Percentiles rank a stretch among this genome's conserved stretches.
Conservation (phyloP, 2,113 vertebrate species). For the Platichthys stellatus region DNA sequence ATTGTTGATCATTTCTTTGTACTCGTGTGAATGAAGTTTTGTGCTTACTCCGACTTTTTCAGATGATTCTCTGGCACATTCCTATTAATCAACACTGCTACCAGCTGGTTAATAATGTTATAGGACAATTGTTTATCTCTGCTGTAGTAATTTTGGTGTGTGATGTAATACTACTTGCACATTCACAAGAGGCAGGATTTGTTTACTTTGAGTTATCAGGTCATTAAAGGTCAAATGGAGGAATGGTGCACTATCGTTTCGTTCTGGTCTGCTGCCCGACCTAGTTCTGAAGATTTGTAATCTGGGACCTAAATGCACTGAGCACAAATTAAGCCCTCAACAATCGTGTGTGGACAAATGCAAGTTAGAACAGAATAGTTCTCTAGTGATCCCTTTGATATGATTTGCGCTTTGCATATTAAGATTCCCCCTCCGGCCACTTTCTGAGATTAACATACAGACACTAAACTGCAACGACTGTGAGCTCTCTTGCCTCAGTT, state of each 20-base stretch:
- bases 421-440: slow-evolving; percentile 52
- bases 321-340: slow-evolving; percentile 28
- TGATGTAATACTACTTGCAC: slow-evolving; percentile 4
- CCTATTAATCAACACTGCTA: slow-evolving; percentile 9
- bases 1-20: no score
- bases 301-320: slow-evolving; percentile 8
- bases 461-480: slow-evolving; percentile 25
- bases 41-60: background rate
- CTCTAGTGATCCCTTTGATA: slow-evolving; percentile 24
- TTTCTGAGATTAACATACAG: slow-evolving; percentile 15
- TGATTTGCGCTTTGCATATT: slow-evolving; percentile 47
- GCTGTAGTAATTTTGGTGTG: background rate
- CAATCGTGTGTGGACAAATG: slow-evolving; percentile 54
- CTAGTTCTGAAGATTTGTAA: slow-evolving; percentile 25
- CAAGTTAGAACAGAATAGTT: slow-evolving; percentile 29
- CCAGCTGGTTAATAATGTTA: background rate
- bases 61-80: background rate
- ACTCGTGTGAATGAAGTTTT: background rate
- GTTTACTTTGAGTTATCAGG: slow-evolving; percentile 11
- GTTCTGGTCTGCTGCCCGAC: background rate
- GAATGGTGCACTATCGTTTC: background rate
- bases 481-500: slow-evolving; percentile 9
- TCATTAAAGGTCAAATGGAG: slow-evolving; percentile 19
- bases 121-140: slow-evolving; percentile 33
- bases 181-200: background rate